phyloP scores from a whole-genome alignment of 2,113 vertebrate species.

The Xenus cinereus region DNA sequence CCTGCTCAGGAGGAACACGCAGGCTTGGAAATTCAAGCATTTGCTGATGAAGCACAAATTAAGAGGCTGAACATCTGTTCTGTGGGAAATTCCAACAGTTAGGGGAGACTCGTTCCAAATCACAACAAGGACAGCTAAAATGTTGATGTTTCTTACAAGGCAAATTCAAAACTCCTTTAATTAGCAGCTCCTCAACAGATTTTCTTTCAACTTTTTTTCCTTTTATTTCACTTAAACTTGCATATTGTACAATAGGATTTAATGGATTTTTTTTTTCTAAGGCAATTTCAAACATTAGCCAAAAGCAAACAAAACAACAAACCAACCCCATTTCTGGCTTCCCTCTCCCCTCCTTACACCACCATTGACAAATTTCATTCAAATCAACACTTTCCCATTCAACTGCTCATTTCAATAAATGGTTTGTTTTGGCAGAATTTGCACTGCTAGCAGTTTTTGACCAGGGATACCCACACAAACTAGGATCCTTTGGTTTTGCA shows the following conservation, averaged over 20 bases:
- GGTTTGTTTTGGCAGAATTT: background rate
- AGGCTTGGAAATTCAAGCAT: background rate
- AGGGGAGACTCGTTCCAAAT: background rate
- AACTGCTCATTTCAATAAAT: background rate
- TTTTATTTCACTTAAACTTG: constrained; percentile 24
- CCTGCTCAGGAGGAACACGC: background rate
- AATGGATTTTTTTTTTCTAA: background rate
- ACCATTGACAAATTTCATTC: background rate
- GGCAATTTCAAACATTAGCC: background rate
- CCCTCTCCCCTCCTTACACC: background rate
- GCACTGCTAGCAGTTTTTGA: background rate
- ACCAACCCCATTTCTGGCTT: background rate
- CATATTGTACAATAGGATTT: constrained; percentile 11
- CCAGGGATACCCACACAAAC: background rate
- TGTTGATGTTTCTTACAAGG: constrained; percentile 21
- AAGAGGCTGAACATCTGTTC: constrained; percentile 45
- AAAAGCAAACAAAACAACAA: background rate
- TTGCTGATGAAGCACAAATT: constrained; percentile 26
- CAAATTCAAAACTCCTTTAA: constrained; percentile 35
- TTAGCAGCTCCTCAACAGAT: constrained; percentile 6
- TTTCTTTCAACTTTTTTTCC: constrained; percentile 10
- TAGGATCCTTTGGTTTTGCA: background rate
- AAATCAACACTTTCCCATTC: background rate
- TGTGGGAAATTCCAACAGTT: constrained; percentile 32
- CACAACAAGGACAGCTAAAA: constrained; percentile 19